Percentiles rank a stretch among this genome's conserved stretches.
Evolutionary conservation across 64 coral and sea anemone genomes (phyloP).

Genomic region (Dendronephthya gigantea): DNA sequence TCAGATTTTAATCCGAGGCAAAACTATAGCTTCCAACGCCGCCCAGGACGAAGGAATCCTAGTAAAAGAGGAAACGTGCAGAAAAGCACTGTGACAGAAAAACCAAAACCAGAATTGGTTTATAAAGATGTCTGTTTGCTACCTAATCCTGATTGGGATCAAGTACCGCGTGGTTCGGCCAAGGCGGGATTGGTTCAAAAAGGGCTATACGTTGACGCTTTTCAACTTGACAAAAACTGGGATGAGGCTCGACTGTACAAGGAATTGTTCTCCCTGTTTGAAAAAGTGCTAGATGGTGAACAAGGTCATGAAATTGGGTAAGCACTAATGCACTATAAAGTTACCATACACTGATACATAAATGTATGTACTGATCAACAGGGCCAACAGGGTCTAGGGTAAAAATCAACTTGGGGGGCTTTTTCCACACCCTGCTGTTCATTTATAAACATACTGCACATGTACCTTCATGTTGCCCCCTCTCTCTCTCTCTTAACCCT

Average conservation of each 20-base stretch:
- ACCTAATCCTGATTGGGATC: constrained; percentile 15
- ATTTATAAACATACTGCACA: too few relatives aligned
- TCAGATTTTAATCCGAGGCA: constrained; percentile 5
- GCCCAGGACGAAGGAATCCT: not conserved
- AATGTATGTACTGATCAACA: too few relatives aligned
- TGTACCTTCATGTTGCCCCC: too few relatives aligned
- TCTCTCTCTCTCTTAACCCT: too few relatives aligned
- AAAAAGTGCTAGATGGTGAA: not conserved
- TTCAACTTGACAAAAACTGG: constrained; percentile 2
- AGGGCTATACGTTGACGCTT: constrained; percentile 41
- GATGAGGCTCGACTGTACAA: not conserved
- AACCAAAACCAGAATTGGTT: constrained; percentile 34
- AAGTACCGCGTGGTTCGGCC: constrained; percentile 25
- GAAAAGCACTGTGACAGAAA: not conserved
- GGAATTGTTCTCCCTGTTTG: not conserved
- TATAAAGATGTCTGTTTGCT: constrained; percentile 49
- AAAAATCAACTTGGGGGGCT: too few relatives aligned
- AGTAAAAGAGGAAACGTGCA: not conserved
- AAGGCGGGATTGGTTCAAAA: constrained; percentile 5
- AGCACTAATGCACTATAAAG: not conserved
- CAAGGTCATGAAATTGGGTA: not conserved
- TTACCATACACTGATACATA: too few relatives aligned
- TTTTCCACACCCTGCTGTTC: too few relatives aligned
- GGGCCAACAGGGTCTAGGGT: too few relatives aligned
- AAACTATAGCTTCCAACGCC: constrained; percentile 26